Evolutionary conservation across 2,113 vertebrate genomes (phyloP).

Genomic region (Paedocypris sp.): DNA sequence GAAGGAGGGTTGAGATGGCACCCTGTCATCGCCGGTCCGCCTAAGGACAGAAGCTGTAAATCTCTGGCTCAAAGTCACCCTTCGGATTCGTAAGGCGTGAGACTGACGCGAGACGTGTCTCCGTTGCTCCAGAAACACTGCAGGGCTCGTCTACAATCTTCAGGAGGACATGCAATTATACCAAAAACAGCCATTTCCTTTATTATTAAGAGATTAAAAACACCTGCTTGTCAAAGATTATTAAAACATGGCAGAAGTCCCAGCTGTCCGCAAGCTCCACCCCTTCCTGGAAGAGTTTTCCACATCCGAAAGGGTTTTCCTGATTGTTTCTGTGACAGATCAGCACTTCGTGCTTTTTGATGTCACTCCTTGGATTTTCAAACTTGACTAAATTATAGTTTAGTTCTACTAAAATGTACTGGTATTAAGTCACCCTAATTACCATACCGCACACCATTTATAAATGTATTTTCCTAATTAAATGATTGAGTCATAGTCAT

Average conservation of each 20-base stretch:
- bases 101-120: neutral
- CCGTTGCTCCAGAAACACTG: neutral
- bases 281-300: neutral
- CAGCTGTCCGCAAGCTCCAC: neutral
- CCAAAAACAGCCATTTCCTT: neutral
- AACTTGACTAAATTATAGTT: too few relatives aligned
- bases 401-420: too few relatives aligned
- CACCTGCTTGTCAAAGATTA: conserved; percentile 7
- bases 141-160: neutral
- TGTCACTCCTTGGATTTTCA: too few relatives aligned
- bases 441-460: too few relatives aligned
- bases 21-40: conserved; percentile 44
- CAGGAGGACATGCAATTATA: neutral
- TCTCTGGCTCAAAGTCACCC: conserved; percentile 49
- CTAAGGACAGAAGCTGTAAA: conserved; percentile 40
- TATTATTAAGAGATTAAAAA: conserved; percentile 2
- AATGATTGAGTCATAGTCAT: too few relatives aligned
- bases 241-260: neutral
- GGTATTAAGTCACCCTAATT: too few relatives aligned
- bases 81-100: neutral
- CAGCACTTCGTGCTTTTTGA: too few relatives aligned
- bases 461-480: too few relatives aligned
- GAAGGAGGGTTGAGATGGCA: conserved; percentile 44
- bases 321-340: too few relatives aligned
- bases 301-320: neutral